These are phyloP conservation scores for Marisa cornuarietis DNA, from an alignment of 1,140 invertebrate genomes.

Conservation along the genomic window DNA sequence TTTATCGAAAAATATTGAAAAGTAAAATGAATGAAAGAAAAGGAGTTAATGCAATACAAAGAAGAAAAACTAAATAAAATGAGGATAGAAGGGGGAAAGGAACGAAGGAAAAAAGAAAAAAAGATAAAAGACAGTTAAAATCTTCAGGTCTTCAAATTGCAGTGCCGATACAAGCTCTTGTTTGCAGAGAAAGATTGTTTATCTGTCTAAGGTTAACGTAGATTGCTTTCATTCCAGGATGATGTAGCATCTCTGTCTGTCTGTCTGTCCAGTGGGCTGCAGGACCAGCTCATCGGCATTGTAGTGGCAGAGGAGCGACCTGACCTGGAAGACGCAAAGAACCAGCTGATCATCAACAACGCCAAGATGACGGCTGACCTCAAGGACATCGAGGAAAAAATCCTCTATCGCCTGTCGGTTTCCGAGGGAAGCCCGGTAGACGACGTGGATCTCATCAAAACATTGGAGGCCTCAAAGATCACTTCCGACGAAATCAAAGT, in stretches of 20 bases:
- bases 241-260: background rate
- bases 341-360: slow-evolving; percentile 83
- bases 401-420: slow-evolving; percentile 80
- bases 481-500: slow-evolving; percentile 67
- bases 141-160: background rate
- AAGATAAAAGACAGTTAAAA: too few relatives aligned
- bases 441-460: slow-evolving; percentile 88
- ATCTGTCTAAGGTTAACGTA: too few relatives aligned
- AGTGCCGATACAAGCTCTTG: background rate
- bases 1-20: too few relatives aligned
- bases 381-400: slow-evolving; percentile 86
- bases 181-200: too few relatives aligned
- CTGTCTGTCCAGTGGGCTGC: slow-evolving; percentile 72
- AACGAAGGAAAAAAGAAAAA: too few relatives aligned
- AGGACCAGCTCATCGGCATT: slow-evolving; percentile 88
- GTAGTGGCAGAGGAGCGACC: slow-evolving; percentile 87
- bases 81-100: background rate
- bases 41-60: too few relatives aligned
- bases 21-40: too few relatives aligned
- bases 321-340: slow-evolving; percentile 82
- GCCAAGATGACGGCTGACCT: slow-evolving; percentile 85
- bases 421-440: slow-evolving; percentile 89
- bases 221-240: background rate
- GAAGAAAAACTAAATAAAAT: too few relatives aligned
- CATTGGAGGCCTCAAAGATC: slow-evolving; percentile 85